These are phyloP conservation scores for Heliconius erato DNA, from an alignment of 2,888 invertebrate species.

Conservation along the genomic window DNA sequence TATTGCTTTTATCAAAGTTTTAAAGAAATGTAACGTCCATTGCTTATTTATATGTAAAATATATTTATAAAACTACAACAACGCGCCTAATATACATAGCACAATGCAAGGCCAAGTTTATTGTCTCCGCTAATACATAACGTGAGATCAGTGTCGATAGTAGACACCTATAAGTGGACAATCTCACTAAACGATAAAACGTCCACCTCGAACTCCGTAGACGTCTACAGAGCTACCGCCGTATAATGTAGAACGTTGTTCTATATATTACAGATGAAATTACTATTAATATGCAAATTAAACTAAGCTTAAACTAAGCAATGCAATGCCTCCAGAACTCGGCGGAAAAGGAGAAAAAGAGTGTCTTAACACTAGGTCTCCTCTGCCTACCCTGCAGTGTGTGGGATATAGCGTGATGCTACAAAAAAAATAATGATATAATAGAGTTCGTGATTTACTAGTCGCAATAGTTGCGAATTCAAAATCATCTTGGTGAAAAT, in stretches of 20 bases:
- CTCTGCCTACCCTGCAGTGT: no score
- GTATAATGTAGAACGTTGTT: not conserved
- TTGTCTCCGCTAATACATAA: conserved; percentile 48
- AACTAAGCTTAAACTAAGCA: no score
- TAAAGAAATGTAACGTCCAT: not conserved
- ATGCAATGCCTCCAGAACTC: no score
- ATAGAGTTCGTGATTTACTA: no score
- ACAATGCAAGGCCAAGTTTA: conserved; percentile 51
- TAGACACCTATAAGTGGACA: conserved; percentile 48
- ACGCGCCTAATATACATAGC: conserved; percentile 31
- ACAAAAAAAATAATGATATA: no score
- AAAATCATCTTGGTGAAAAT: no score
- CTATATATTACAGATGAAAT: not conserved
- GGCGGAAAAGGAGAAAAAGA: no score
- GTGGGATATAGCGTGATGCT: no score
- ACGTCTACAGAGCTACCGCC: conserved; percentile 28
- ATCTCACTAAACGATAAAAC: conserved; percentile 46
- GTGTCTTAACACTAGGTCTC: no score
- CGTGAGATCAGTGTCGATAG: conserved; percentile 48
- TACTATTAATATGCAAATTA: no score
- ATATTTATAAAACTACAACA: conserved; percentile 13
- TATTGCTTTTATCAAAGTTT: no score
- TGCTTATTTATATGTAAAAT: not conserved
- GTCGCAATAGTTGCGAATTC: no score
- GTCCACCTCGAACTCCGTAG: conserved; percentile 44